Conservation (phyloP, 2,888 invertebrate species). For the Idaea dimidiata region DNA sequence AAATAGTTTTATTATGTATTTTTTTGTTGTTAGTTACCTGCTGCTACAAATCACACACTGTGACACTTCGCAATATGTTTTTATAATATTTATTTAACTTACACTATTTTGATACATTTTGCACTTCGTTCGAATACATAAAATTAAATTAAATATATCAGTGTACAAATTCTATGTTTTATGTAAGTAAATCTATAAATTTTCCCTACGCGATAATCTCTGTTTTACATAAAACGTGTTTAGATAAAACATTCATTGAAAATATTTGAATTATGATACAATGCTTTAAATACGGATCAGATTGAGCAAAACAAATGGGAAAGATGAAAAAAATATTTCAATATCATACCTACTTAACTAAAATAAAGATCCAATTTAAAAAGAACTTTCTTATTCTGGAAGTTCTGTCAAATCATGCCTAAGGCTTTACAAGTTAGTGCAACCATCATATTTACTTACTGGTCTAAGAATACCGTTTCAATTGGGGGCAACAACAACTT, state of each 20-base stretch:
- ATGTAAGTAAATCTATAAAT: no score
- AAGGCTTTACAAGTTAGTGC: conserved; percentile 9
- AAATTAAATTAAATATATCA: no score
- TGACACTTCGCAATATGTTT: no score
- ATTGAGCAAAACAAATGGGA: conserved; percentile 8
- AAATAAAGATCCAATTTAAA: conserved; percentile 42
- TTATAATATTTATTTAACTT: no score
- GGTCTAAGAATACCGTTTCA: conserved; percentile 17
- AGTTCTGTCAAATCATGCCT: conserved; percentile 50
- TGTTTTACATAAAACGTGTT: no score
- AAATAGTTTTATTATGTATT: no score
- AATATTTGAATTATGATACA: neutral
- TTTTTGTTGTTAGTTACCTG: no score
- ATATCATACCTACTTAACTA: conserved; percentile 8
- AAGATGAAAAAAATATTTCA: conserved; percentile 8
- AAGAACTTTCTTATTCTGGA: conserved; percentile 37
- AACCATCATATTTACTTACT: neutral
- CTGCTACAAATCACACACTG: no score
- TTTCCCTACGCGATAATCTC: no score
- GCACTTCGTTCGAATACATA: no score
- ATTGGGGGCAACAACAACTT: conserved; percentile 56
- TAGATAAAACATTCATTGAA: neutral
- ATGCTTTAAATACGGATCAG: neutral
- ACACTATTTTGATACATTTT: no score
- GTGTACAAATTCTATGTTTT: no score